Base-by-base conservation (phyloP, 2,888 invertebrate species). In the Strigamia transsilvanica region DNA sequence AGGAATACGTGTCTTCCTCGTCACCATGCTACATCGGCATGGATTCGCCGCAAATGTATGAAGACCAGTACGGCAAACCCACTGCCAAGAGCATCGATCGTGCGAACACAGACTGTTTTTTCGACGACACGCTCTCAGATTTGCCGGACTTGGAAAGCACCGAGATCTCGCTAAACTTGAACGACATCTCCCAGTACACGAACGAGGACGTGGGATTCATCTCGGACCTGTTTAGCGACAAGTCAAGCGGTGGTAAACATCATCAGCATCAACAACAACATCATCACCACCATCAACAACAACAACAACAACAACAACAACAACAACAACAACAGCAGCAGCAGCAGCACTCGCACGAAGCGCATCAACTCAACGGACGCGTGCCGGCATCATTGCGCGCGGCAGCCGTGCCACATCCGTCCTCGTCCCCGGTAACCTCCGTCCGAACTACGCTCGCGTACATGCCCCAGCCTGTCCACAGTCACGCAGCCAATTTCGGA, bases 381-480 rank as follows among this genome's bases (percentile, higher is more conserved):
- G 61, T 41, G 15, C 51, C 32, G n/a, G 12, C 79, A 79, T 46
- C 61, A 79, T 38, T 56, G 42, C 41, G 82, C 10, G 15, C 80
- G 18, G 21, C 15, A 83, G n/a, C 80, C 83, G 61, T 61, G 61
- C 23, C 61, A 61, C 61, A 61, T 61, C 61, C 61, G 61, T 61
- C 61, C 61, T 61, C 61, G 5, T 38, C 82, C 83, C 18, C 82
- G 87, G 86, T 41, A 83, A 83, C 81, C 84, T 85, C 87, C 85
- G 86, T 87, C 0, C 85, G 79, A 82, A 13, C 84, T 83, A 82
- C 83, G 82, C 32, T 83, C 81, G 23, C 82, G 21, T 96, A 96
- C 86, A 95, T 96, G 94, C 96, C 96, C 0, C 96, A 96, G 88
- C 94, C 95, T 23, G 95, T 96, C 4, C 95, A 95, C 88, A 94